These are phyloP conservation scores for Nothoprocta pentlandii DNA, from an alignment of 2,113 vertebrate genomes.

Conservation along the genomic window DNA sequence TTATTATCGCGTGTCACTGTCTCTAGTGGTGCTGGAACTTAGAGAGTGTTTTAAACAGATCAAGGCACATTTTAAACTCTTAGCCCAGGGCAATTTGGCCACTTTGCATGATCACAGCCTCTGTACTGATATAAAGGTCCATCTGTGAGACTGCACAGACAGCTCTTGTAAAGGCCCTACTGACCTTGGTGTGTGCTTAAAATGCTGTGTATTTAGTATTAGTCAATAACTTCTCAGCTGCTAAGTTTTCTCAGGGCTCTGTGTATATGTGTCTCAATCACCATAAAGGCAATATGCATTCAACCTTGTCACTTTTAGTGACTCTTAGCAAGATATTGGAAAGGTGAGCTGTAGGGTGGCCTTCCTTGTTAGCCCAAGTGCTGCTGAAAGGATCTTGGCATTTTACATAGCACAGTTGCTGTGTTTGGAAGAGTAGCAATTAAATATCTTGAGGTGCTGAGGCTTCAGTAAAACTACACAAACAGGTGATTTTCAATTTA, in stretches of 20 bases:
- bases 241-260: neutral
- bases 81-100: slow-evolving; percentile 50
- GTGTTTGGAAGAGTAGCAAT: neutral
- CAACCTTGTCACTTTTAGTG: slow-evolving; percentile 26
- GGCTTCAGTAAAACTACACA: neutral
- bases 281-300: neutral
- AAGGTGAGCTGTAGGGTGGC: slow-evolving; percentile 25
- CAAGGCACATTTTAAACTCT: slow-evolving; percentile 52
- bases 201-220: neutral
- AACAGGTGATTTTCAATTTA: neutral
- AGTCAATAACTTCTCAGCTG: slow-evolving; percentile 26
- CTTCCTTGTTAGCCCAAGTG: neutral
- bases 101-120: slow-evolving; percentile 53
- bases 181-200: neutral
- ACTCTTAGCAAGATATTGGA: slow-evolving; percentile 36
- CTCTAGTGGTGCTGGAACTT: slow-evolving; percentile 10
- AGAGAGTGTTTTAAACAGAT: slow-evolving; percentile 54
- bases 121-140: slow-evolving; percentile 49
- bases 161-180: slow-evolving; percentile 43
- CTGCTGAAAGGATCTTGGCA: neutral
- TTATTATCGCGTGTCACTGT: slow-evolving; percentile 38
- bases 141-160: slow-evolving; percentile 51
- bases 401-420: neutral
- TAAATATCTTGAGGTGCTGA: slow-evolving; percentile 7
- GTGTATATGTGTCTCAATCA: neutral